phyloP scores from a whole-genome alignment of 1,140 invertebrate species.

The Ceratitis capitata region DNA sequence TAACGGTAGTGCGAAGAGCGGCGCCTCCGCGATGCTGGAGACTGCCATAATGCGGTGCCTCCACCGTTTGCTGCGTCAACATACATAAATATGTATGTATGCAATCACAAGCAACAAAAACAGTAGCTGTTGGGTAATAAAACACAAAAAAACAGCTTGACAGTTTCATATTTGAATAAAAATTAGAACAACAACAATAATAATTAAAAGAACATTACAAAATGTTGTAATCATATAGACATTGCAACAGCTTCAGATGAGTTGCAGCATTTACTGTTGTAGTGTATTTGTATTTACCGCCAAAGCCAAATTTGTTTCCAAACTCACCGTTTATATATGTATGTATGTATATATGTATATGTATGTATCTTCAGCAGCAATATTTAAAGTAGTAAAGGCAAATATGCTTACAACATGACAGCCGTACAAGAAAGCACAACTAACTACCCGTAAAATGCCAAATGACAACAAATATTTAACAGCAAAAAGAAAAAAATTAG shows the following conservation, averaged over 20 bases:
- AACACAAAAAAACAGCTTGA: background rate
- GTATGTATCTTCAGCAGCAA: background rate
- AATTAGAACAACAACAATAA: background rate
- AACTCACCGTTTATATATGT: no score
- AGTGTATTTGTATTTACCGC: constrained; percentile 18
- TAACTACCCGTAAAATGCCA: background rate
- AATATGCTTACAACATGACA: background rate
- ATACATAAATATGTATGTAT: no score
- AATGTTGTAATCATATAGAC: background rate
- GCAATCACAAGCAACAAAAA: background rate
- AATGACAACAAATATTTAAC: background rate
- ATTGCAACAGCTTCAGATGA: background rate
- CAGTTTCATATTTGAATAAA: constrained; percentile 30
- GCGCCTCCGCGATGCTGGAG: background rate
- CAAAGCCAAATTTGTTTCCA: constrained; percentile 5
- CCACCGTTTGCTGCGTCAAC: background rate
- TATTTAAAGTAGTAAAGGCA: background rate
- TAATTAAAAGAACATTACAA: background rate
- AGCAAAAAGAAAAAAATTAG: background rate
- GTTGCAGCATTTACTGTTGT: background rate
- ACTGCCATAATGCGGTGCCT: background rate
- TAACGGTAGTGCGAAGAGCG: background rate
- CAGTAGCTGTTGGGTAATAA: constrained; percentile 14
- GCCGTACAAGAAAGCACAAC: background rate
- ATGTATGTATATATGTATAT: no score